Conservation (phyloP, 2,113 vertebrate genomes). For the Podarcis raffonei region DNA sequence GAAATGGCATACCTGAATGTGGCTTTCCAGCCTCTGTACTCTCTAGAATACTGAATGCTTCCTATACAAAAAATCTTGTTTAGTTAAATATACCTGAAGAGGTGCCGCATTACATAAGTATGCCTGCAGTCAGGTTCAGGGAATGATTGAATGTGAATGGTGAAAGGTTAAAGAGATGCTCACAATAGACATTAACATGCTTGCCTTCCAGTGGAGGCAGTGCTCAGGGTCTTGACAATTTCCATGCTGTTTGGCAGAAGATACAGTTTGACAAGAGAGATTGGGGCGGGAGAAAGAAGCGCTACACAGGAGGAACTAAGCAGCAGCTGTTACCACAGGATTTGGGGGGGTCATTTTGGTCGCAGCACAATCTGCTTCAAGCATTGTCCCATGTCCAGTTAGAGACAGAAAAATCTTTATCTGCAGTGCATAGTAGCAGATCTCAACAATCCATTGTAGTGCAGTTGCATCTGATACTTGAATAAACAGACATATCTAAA, state of each 20-base stretch:
- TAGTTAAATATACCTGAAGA: not conserved
- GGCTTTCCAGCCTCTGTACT: not conserved
- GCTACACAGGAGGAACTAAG: constrained; percentile 24
- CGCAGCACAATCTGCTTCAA: constrained; percentile 14
- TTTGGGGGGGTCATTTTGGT: constrained; percentile 16
- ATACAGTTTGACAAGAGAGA: not conserved
- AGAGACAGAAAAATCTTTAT: not conserved
- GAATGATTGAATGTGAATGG: constrained; percentile 14
- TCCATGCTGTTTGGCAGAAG: not conserved
- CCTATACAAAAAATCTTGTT: not conserved
- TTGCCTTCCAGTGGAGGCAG: not conserved
- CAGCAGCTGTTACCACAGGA: constrained; percentile 25
- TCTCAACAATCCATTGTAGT: not conserved
- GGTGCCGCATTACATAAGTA: not conserved
- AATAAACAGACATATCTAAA: not conserved
- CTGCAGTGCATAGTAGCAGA: not conserved
- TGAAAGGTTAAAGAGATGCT: constrained; percentile 18
- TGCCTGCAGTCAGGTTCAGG: not conserved
- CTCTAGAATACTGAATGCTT: not conserved
- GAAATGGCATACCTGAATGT: not conserved
- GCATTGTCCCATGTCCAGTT: constrained; percentile 6
- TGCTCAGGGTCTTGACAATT: constrained; percentile 27
- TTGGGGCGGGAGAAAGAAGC: not conserved
- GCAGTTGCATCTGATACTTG: not conserved
- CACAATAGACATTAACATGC: constrained; percentile 17